Conservation (phyloP, 2,113 vertebrate species). For the Rhynchomys soricoides region DNA sequence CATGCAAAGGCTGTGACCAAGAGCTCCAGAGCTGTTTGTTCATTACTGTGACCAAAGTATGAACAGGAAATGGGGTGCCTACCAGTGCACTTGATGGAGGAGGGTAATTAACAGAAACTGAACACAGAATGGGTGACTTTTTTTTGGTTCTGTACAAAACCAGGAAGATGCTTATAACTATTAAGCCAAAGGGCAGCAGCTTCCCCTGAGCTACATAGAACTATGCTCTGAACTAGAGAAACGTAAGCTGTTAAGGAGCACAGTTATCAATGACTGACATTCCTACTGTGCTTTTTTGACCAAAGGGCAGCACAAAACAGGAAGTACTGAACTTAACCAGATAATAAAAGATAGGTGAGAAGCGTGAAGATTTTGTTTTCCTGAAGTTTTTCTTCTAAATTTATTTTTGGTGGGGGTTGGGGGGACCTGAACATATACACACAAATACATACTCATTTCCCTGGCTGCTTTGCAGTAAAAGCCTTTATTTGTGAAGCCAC, state of each 20-base stretch:
- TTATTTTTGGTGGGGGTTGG: background rate
- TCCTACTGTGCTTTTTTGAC: background rate
- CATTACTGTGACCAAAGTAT: background rate
- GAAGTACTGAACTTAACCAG: background rate
- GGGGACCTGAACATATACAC: background rate
- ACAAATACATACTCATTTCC: background rate
- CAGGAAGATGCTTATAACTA: background rate
- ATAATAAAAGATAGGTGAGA: background rate
- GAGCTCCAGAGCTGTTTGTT: background rate
- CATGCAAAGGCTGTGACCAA: background rate
- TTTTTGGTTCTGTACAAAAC: background rate
- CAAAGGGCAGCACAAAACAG: background rate
- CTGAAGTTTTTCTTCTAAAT: background rate
- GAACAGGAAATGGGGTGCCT: background rate
- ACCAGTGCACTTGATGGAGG: background rate
- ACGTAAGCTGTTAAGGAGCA: background rate
- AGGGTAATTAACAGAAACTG: background rate
- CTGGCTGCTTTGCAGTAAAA: background rate
- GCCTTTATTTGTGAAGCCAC: slow-evolving; percentile 46
- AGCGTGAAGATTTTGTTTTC: background rate
- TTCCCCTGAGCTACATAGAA: background rate
- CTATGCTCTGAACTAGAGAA: background rate
- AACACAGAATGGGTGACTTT: background rate
- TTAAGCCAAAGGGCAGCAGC: background rate
- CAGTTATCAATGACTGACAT: background rate